Percentiles rank a stretch among this genome's conserved stretches.
These are phyloP conservation scores for Lophius americanus DNA, from an alignment of 2,797 vertebrate genomes.

Conservation along the genomic window DNA sequence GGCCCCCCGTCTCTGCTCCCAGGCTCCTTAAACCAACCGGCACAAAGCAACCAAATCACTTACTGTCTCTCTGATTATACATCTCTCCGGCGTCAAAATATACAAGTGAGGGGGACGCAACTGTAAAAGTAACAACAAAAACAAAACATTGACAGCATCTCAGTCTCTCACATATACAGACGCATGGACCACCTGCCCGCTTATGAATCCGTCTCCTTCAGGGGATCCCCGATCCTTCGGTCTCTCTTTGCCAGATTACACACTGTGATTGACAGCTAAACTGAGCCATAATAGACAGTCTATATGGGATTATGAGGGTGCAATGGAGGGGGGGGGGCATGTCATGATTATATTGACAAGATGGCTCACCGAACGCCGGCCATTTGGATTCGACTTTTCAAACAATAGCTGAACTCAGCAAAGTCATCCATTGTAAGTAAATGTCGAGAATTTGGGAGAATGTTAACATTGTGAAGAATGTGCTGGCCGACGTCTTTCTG, in stretches of 20 bases:
- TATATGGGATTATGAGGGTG: slow-evolving; percentile 73
- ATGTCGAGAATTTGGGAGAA: slow-evolving; percentile 78
- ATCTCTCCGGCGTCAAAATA: slow-evolving; percentile 9
- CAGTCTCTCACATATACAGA: slow-evolving; percentile 1
- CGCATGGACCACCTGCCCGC: slow-evolving; percentile 3
- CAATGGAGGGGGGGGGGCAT: slow-evolving; percentile 56
- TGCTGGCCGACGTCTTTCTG: slow-evolving; percentile 74
- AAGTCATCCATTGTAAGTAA: slow-evolving; percentile 72
- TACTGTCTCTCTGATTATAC: background rate
- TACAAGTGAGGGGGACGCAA: slow-evolving; percentile 13
- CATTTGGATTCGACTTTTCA: slow-evolving; percentile 56
- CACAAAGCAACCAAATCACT: slow-evolving; percentile 57
- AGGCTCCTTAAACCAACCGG: slow-evolving; percentile 70
- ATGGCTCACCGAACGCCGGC: slow-evolving; percentile 73
- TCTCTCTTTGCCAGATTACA: slow-evolving; percentile 51
- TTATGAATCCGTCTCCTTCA: slow-evolving; percentile 18
- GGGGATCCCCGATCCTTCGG: slow-evolving; percentile 22
- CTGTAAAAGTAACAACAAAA: background rate
- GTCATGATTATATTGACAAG: slow-evolving; percentile 73
- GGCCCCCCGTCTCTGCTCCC: slow-evolving; percentile 75
- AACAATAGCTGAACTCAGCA: slow-evolving; percentile 60
- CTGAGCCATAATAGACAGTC: slow-evolving; percentile 67
- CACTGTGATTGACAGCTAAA: slow-evolving; percentile 73
- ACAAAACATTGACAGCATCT: background rate
- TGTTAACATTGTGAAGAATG: slow-evolving; percentile 84